These are phyloP conservation scores for Myripristis murdjan DNA, from an alignment of 2,797 vertebrate species.

Conservation along the genomic window DNA sequence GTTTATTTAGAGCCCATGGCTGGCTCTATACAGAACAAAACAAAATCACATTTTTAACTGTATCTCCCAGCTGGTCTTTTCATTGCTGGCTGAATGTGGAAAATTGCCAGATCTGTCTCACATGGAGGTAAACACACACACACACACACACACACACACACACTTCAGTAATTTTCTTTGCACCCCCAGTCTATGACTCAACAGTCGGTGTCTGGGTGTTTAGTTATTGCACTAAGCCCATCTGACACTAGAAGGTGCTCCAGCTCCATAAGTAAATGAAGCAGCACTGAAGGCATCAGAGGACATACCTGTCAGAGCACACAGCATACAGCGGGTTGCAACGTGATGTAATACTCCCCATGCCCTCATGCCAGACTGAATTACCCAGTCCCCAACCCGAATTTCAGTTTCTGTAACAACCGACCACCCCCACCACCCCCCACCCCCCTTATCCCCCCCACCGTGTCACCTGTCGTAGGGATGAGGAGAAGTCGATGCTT, in stretches of 20 bases:
- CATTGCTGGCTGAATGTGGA: background rate
- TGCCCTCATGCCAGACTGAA: slow-evolving; percentile 50
- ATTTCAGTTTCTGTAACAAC: slow-evolving; percentile 23
- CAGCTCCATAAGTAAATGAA: slow-evolving; percentile 24
- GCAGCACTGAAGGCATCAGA: background rate
- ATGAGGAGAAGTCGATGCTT: slow-evolving; percentile 1
- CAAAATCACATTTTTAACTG: too few relatives aligned
- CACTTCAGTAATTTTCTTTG: slow-evolving; percentile 3
- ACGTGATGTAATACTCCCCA: slow-evolving; percentile 46
- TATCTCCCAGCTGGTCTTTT: slow-evolving; percentile 11
- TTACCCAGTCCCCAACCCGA: slow-evolving; percentile 25
- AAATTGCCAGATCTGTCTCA: background rate
- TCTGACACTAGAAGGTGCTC: slow-evolving; percentile 61
- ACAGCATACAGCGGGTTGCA: slow-evolving; percentile 39
- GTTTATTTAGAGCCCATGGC: slow-evolving; percentile 17
- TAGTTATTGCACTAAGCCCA: slow-evolving; percentile 31
- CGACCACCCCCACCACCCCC: slow-evolving; percentile 12
- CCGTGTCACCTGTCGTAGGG: slow-evolving; percentile 21
- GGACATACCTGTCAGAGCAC: background rate
- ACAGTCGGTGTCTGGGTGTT: background rate
- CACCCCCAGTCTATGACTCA: background rate
- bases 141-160: too few relatives aligned
- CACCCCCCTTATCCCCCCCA: too few relatives aligned
- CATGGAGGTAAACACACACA: too few relatives aligned
- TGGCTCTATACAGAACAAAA: background rate